Evolutionary conservation across 1,140 invertebrate species (phyloP), one percentile per base, ranked within the genome.

Genomic region (Drosophila busckii): DNA sequence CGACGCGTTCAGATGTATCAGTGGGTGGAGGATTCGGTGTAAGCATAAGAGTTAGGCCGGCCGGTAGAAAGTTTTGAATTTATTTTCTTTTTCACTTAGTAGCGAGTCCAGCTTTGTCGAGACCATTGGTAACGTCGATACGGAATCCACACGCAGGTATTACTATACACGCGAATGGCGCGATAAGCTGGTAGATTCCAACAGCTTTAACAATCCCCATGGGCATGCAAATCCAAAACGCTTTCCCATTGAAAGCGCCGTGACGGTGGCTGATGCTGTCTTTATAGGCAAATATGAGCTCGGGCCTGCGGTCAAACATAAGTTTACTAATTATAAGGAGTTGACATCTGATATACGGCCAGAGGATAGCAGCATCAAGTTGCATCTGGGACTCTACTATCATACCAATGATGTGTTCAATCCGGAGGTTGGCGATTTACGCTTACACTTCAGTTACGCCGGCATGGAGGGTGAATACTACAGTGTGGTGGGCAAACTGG

Each of bases 1-100:
- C 90, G 93, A 32, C 89, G 92, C 56, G 94, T 95, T 0, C 95
- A 97, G 87, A 96, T 97, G 94, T 97, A 93, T 84, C 96, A 97
- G 83, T 97, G 95, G 95, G 90, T 96, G 31, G 95, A 97, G 80
- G 93, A 95, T 69, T 88, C 91, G 13, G 55, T 84, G 46, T 83
- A 66, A 50, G 78, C n/a, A n/a, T n/a, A n/a, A n/a, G n/a, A n/a
- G n/a, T n/a, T n/a, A n/a, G n/a, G n/a, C n/a, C n/a, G n/a, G n/a
- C n/a, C n/a, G n/a, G n/a, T n/a, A n/a, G n/a, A n/a, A n/a, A n/a
- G n/a, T n/a, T n/a, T n/a, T n/a, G n/a, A 9, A 9, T 3, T 7
- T 10, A 9, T 26, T n/a, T 8, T 3, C n/a, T 13, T 1, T 2
- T 4, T 0, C 10, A 4, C 8, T 6, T 54, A 35, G 2, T 41